A percentile compares a stretch with the other conserved stretches of the same genome.
Evolutionary conservation across 1,140 invertebrate genomes (phyloP).

Genomic region (Ridgeia piscesae): DNA sequence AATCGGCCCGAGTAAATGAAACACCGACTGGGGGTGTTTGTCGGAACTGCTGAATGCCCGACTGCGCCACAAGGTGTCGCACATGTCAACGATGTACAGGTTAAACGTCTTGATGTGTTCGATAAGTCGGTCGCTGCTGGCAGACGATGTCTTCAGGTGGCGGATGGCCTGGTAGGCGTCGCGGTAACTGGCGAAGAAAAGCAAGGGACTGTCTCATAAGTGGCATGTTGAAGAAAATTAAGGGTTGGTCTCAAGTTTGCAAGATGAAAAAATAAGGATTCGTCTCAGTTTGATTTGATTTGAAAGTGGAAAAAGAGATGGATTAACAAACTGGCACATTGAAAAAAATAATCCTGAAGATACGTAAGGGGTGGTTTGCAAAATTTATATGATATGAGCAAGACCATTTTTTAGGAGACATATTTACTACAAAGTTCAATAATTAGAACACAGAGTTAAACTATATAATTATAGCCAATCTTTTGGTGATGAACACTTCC

Average conservation of each 20-base stretch:
- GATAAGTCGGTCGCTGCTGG: constrained; percentile 6
- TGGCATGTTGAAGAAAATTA: neutral
- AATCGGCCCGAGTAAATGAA: neutral
- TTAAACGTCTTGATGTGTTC: constrained; percentile 17
- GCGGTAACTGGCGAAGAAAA: neutral
- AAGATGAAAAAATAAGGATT: too few relatives aligned
- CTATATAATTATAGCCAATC: too few relatives aligned
- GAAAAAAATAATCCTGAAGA: too few relatives aligned
- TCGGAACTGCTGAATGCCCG: constrained; percentile 8
- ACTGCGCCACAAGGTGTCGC: constrained; percentile 24
- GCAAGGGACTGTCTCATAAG: neutral
- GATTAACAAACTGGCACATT: too few relatives aligned
- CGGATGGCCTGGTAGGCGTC: neutral
- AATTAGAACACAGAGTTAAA: too few relatives aligned
- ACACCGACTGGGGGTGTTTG: neutral
- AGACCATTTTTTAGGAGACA: too few relatives aligned
- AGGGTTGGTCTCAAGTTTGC: neutral
- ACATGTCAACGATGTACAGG: constrained; percentile 24
- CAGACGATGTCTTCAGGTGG: neutral
- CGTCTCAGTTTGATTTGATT: too few relatives aligned
- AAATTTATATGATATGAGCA: too few relatives aligned
- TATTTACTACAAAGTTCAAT: too few relatives aligned
- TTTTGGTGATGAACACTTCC: too few relatives aligned
- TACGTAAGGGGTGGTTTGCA: too few relatives aligned
- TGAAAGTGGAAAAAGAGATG: too few relatives aligned